phyloP scores from a whole-genome alignment of 2,888 invertebrate species.

The Ormyrus labotus region DNA sequence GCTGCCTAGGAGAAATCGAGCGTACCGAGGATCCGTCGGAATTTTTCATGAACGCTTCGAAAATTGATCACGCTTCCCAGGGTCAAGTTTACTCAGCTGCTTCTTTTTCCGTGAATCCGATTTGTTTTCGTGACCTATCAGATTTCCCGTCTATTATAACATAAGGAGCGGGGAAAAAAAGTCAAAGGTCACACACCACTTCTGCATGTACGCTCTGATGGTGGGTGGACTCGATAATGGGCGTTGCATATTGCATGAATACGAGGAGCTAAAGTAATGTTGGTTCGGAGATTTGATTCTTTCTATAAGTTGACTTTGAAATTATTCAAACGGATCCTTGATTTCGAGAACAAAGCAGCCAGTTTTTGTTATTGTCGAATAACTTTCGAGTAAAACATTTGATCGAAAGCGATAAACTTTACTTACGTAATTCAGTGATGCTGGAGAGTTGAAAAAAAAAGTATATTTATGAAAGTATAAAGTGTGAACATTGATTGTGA shows the following conservation, averaged over 20 bases:
- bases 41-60: conserved; percentile 27
- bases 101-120: conserved; percentile 13
- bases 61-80: conserved; percentile 14
- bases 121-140: conserved; percentile 21
- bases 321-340: conserved; percentile 4
- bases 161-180: neutral
- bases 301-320: conserved; percentile 2
- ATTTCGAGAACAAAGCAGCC: neutral
- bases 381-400: too few relatives aligned
- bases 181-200: conserved; percentile 11
- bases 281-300: neutral
- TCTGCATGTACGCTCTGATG: neutral
- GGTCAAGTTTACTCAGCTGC: conserved; percentile 19
- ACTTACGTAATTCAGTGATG: too few relatives aligned
- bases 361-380: too few relatives aligned
- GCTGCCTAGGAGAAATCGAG: conserved; percentile 6
- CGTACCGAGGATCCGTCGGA: neutral
- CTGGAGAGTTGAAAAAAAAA: too few relatives aligned
- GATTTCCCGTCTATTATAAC: conserved; percentile 1
- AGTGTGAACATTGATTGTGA: too few relatives aligned
- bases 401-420: too few relatives aligned
- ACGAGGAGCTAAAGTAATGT: too few relatives aligned
- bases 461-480: too few relatives aligned
- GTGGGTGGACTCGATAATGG: neutral
- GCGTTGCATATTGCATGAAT: conserved; percentile 13